Base-by-base conservation (phyloP, 1,140 invertebrate species). In the Drosophila gunungcola region DNA sequence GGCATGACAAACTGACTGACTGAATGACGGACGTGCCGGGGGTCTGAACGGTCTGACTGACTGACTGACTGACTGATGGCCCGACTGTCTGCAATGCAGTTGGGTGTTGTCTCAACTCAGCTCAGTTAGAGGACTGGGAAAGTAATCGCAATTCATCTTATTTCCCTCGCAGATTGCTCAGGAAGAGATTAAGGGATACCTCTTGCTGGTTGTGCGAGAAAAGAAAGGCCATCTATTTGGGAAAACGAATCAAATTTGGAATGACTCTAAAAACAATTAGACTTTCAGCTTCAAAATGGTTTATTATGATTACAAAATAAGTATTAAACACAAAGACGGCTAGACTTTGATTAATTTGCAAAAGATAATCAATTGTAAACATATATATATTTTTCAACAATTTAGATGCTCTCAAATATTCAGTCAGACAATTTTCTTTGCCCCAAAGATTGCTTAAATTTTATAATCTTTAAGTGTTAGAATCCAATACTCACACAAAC, bases 1-100 rank as follows among this genome's bases (percentile, higher is more conserved):
- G 62, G 45, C 80, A 80, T 84, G 76, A 80, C 80, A 83, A 76
- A 77, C 73, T 73, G 74, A 56, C 64, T 54, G 42, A 41, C 36
- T 73, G 67, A 73, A 54, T 73, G 70, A 62, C 48, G 65, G 56
- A 39, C 57, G 46, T 57, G 43, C 51, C 49, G 42, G 51, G 55
- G 75, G 54, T 64, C 67, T 58, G 56, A 51, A 21, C 41, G 52
- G 39, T 43, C 55, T 58, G 48, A 32, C 38, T 67, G 64, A 67
- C 11, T 72, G 64, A 67, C 11, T 72, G 58, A 75, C 67, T 63
- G 73, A 63, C 79, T 78, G 62, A 68, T 57, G 60, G 80, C 39
- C 74, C 56, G 74, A 64, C 69, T 73, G 81, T 68, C 63, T 80
- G 80, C 53, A 53, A 52, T 56, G 68, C 75, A 77, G 73, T 41